Conservation (phyloP, 1,140 invertebrate species). For the Pseudomyrmex pallidus region DNA sequence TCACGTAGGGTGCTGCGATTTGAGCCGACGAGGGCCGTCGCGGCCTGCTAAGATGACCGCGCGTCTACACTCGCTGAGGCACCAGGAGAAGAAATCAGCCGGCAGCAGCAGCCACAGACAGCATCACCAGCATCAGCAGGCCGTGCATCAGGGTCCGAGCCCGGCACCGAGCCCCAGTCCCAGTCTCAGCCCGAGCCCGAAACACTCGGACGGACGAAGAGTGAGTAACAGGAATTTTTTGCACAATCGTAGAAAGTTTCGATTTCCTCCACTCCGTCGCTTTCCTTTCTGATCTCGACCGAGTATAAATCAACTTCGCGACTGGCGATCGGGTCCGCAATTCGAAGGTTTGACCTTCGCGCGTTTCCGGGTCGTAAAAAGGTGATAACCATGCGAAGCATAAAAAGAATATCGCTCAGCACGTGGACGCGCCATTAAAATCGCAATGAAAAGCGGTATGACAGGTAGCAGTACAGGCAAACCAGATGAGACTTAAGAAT, state of each 20-base stretch:
- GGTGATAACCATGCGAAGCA: neutral
- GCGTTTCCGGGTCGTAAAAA: constrained; percentile 35
- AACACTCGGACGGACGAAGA: constrained; percentile 84
- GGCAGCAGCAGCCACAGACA: constrained; percentile 75
- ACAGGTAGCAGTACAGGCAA: neutral
- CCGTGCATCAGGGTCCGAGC: constrained; percentile 76
- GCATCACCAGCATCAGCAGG: constrained; percentile 77
- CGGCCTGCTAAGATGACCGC: constrained; percentile 84
- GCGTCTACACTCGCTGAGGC: constrained; percentile 84
- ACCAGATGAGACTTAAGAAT: neutral
- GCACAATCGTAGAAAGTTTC: neutral
- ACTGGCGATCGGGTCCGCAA: constrained; percentile 4
- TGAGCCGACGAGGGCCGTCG: constrained; percentile 74
- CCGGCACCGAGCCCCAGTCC: constrained; percentile 81
- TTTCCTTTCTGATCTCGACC: constrained; percentile 20
- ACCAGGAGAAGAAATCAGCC: constrained; percentile 82
- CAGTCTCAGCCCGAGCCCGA: constrained; percentile 82
- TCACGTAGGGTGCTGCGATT: constrained; percentile 73
- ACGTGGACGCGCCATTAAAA: constrained; percentile 39
- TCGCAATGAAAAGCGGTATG: constrained; percentile 1
- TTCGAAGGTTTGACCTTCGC: constrained; percentile 34
- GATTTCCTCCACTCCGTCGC: neutral
- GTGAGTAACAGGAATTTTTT: constrained; percentile 74
- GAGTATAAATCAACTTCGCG: constrained; percentile 8
- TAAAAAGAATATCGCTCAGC: constrained; percentile 50